Conservation (phyloP, 2,888 invertebrate species). For the Sphaerophoria taeniata region DNA sequence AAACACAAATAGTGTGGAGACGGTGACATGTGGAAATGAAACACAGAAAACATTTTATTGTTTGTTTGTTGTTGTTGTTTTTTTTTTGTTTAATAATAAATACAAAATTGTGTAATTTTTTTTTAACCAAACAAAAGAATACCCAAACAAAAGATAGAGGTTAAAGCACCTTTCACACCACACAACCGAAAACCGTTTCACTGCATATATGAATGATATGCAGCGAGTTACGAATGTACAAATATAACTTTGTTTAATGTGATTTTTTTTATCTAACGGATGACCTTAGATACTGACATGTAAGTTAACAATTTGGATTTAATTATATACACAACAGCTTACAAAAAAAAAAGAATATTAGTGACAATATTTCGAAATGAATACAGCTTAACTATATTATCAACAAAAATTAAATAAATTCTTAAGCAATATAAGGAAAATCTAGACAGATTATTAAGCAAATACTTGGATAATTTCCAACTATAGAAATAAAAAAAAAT, state of each 20-base stretch:
- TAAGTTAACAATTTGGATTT: conserved; percentile 28
- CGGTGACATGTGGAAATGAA: conserved; percentile 61
- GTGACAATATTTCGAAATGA: conserved; percentile 42
- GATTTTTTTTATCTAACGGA: neutral
- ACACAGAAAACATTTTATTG: conserved; percentile 58
- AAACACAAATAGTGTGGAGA: conserved; percentile 23
- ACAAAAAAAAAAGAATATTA: conserved; percentile 36
- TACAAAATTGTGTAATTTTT: conserved; percentile 12
- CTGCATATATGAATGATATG: neutral
- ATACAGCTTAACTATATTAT: conserved; percentile 39
- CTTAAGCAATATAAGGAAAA: conserved; percentile 48
- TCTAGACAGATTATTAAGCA: conserved; percentile 46
- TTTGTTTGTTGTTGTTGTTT: neutral
- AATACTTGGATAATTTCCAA: conserved; percentile 50
- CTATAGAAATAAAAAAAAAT: conserved; percentile 13
- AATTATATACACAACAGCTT: conserved; percentile 46
- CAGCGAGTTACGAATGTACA: conserved; percentile 12
- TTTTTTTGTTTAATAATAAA: conserved; percentile 41
- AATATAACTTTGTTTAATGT: too few species aligned
- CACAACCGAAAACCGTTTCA: conserved; percentile 61
- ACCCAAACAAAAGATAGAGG: too few species aligned
- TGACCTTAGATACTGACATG: neutral
- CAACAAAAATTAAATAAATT: conserved; percentile 56
- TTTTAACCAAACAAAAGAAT: conserved; percentile 23
- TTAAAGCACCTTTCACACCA: conserved; percentile 57